Evolutionary conservation across 2,888 invertebrate species (phyloP), one percentile per base, ranked within the genome.

Genomic region (Adineta ricciae): DNA sequence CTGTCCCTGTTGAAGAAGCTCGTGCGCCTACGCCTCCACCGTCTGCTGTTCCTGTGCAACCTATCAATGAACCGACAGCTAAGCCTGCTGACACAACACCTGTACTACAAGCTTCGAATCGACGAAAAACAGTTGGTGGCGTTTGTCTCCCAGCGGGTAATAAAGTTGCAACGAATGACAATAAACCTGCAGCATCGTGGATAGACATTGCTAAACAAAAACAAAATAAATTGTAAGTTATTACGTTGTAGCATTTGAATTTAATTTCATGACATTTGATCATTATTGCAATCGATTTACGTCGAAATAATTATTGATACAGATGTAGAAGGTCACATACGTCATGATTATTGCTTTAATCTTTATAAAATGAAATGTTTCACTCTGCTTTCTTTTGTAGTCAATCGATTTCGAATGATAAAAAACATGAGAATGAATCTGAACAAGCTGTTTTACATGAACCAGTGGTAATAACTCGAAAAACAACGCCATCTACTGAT

Each of bases 161-260:
- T 73, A 41, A 73, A 38, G 73, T 36, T 19, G 73, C 73, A 5
- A 73, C 73, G 0, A 38, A 36, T 36, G 41, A 73, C 24, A 73
- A 41, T 38, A 64, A 64, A 32, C 64, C 64, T 16, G n/a, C 64
- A 64, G 38, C 73, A 41, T 73, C 73, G 24, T 73, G 73, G 73
- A 41, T 73, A 24, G 41, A 73, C 38, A 73, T 73, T 41, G 73
- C 73, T 24, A 73, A 73, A 41, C 73, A 73, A 73, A 73, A 73
- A 73, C 73, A 73, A 73, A 41, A 38, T 16, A 73, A 73, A 73
- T 16, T 38, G 73, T 73, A 41, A 73, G 73, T 73, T 1, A 41
- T 38, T 36, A 14, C 11, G 11, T 64, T 27, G 4, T 64, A 46
- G 11, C 11, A 46, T 46, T 46, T 46, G 5, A 46, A 46, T 46